These are phyloP conservation scores for Neotragus pygmaeus DNA, from an alignment of 2,113 vertebrate species.

Conservation along the genomic window DNA sequence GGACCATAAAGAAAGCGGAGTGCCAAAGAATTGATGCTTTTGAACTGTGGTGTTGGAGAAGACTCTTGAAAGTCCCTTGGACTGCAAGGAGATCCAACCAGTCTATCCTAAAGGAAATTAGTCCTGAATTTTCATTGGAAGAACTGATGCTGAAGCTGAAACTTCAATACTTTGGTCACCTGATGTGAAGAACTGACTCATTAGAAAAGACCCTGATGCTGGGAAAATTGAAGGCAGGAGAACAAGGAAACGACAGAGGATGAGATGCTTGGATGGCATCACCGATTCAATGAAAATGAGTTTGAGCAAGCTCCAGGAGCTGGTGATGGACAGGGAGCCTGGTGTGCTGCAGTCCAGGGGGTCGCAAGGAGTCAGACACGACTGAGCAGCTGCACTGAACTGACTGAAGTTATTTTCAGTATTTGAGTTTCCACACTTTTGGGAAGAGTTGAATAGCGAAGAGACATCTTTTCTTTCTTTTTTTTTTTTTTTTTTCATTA, in stretches of 20 bases:
- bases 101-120: neutral
- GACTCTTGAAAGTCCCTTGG: neutral
- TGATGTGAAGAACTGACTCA: neutral
- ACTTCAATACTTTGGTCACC: neutral
- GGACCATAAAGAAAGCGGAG: neutral
- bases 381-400: neutral
- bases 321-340: neutral
- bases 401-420: neutral
- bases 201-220: neutral
- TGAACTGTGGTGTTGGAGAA: neutral
- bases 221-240: neutral
- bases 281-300: neutral
- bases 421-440: neutral
- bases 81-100: neutral
- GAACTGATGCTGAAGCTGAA: neutral
- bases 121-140: neutral
- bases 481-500: neutral
- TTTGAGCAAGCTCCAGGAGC: neutral
- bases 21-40: neutral
- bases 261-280: neutral
- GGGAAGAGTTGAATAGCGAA: neutral
- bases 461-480: neutral
- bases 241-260: neutral
- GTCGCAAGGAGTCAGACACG: neutral
- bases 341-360: neutral